Evolutionary conservation across 2,888 invertebrate genomes (phyloP).

Genomic region (Lasioglossum leucozonium): DNA sequence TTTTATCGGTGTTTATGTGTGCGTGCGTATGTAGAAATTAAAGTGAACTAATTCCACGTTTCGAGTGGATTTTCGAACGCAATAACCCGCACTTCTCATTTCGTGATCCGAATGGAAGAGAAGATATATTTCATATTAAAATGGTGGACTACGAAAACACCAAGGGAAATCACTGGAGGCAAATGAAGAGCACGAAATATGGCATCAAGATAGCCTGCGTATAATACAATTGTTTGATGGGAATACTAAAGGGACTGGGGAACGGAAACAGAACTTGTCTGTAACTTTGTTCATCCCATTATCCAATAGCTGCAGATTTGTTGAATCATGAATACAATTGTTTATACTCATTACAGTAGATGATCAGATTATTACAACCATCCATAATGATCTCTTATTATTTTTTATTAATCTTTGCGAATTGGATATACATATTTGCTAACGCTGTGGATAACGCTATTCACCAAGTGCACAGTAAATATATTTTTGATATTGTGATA

Average conservation of each 20-base stretch:
- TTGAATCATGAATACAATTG: not conserved
- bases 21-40: not conserved
- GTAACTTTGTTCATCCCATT: not conserved
- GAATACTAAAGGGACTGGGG: not conserved
- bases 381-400: no score
- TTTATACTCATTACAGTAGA: not conserved
- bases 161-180: constrained; percentile 3
- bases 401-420: not conserved
- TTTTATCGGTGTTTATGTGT: not conserved
- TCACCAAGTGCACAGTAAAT: no score
- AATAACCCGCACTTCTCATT: not conserved
- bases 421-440: no score
- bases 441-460: no score
- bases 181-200: not conserved
- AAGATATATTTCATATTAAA: not conserved
- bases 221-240: constrained; percentile 3
- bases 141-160: not conserved
- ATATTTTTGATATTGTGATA: no score
- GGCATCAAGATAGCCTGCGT: not conserved
- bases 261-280: not conserved
- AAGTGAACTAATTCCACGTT: not conserved
- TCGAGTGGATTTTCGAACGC: not conserved
- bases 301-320: not conserved
- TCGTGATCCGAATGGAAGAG: not conserved
- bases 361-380: not conserved